These are phyloP conservation scores for Zeuzera pyrina DNA, from an alignment of 2,888 invertebrate genomes.

Conservation along the genomic window DNA sequence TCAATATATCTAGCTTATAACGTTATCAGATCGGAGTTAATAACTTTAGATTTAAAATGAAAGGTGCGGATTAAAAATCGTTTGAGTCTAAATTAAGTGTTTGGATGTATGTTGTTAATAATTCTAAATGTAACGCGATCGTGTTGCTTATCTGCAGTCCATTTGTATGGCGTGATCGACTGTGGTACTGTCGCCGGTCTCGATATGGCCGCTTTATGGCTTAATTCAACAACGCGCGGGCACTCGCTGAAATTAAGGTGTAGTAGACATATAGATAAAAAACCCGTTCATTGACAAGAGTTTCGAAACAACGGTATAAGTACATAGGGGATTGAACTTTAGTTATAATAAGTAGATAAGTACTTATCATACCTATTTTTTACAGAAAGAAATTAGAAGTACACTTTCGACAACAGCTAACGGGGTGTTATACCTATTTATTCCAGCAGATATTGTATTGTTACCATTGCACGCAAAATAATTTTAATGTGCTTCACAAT, in stretches of 20 bases:
- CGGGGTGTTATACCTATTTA: too few relatives aligned
- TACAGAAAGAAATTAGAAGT: too few relatives aligned
- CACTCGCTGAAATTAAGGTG: constrained; percentile 10
- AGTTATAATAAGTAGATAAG: too few relatives aligned
- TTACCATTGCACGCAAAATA: too few relatives aligned
- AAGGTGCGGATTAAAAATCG: not conserved
- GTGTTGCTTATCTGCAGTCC: constrained; percentile 24
- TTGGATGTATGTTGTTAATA: constrained; percentile 7
- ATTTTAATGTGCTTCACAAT: too few relatives aligned
- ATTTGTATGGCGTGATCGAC: constrained; percentile 25
- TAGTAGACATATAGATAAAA: constrained; percentile 3
- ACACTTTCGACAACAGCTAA: too few relatives aligned
- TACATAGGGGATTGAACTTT: too few relatives aligned
- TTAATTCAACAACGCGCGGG: constrained; percentile 20
- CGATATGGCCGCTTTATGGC: constrained; percentile 25
- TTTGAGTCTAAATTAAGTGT: constrained; percentile 1
- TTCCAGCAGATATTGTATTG: too few relatives aligned
- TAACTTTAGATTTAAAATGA: not conserved
- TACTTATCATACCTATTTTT: too few relatives aligned
- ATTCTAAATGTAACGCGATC: constrained; percentile 20
- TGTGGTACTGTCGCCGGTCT: constrained; percentile 13
- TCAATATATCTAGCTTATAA: too few relatives aligned
- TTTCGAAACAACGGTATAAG: too few relatives aligned
- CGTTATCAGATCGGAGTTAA: too few relatives aligned
- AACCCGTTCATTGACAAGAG: constrained; percentile 2